Evolutionary conservation across 2,113 vertebrate genomes (phyloP), one percentile per base, ranked within the genome.

Genomic region (Platysternon megacephalum): DNA sequence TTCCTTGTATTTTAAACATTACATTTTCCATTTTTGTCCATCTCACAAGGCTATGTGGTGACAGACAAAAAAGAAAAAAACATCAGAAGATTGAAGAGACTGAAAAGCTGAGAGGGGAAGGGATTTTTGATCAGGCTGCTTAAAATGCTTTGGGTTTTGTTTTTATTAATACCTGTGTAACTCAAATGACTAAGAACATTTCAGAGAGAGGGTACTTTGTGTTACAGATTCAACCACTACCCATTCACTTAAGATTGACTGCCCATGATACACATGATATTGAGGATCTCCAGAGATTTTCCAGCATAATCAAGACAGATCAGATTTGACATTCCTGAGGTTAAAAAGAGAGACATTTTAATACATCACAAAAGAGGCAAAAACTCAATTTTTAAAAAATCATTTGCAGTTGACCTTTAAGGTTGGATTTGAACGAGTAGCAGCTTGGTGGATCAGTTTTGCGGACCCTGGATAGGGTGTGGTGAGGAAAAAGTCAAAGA

Each of bases 361-460:
- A 88, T 80, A 86, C 85, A 79, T 91, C 72, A 56, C 74, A 80
- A 91, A 96, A 94, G 91, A 87, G 48, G 52, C 85, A 81, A 79
- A 96, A 79, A 97, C 85, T 92, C 94, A 94, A 95, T 95, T 94
- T 95, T 92, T 89, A 91, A 52, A 65, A 93, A 85, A 85, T 92
- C 1, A 0, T 90, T 96, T 93, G 82, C 93, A 89, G 93, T 65
- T 93, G 81, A 84, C 61, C 68, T 65, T 85, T 95, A 72, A 85
- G 90, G 19, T 86, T 93, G 85, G 85, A 81, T 26, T 65, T 84
- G 28, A 80, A 93, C 10, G 88, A 90, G 14, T n/a, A 29, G 14
- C 87, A 46, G 79, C 89, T 90, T 84, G 92, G 78, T 46, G 51
- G 56, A 74, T 0, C 0, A 82, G 12, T 61, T 92, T 79, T 94